Evolutionary conservation across 2,113 vertebrate genomes (phyloP), one percentile per base, ranked within the genome.

Genomic region (Osmerus mordax): DNA sequence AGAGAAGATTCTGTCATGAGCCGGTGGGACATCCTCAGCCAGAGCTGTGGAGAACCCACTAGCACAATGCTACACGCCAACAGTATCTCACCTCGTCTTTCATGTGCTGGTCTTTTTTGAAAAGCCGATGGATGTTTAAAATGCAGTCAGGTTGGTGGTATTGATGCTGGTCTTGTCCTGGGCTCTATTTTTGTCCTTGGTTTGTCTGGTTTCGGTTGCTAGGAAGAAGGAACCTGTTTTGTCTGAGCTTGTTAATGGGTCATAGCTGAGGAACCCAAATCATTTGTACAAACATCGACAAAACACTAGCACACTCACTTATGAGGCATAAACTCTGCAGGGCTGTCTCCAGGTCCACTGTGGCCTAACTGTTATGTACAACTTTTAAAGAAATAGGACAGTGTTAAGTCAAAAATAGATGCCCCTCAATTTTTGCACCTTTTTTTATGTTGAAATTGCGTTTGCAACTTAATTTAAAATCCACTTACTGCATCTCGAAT

Each of bases 101-200:
- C 77, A 90, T 76, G 58, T 71, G 62, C 18, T 21, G 65, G 79
- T 78, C 83, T 77, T 9, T 28, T 32, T 47, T 88, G 71, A 74
- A 85, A 89, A 84, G 81, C 74, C 74, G 74, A 63, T 61, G 80
- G 16, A 29, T 76, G 81, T 86, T 78, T 86, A 85, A 87, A 81
- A 78, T 81, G 77, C 9, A 77, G 73, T 67, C 41, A 80, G 77
- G 80, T 79, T 84, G 77, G 76, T 83, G 64, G 77, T 81, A 79
- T 81, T 84, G 81, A 83, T 69, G 78, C 67, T 21, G 65, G 67
- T 47, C 41, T 71, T 14, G 70, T 78, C 80, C 16, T 29, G 74
- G 84, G 82, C 72, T 32, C 16, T 11, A 11, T 78, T 74, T 82
- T 74, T 81, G 85, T 87, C 84, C 81, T 87, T 72, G 77, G 68